These are phyloP conservation scores for Prietella phreatophila DNA, from an alignment of 2,113 vertebrate genomes.

Conservation along the genomic window DNA sequence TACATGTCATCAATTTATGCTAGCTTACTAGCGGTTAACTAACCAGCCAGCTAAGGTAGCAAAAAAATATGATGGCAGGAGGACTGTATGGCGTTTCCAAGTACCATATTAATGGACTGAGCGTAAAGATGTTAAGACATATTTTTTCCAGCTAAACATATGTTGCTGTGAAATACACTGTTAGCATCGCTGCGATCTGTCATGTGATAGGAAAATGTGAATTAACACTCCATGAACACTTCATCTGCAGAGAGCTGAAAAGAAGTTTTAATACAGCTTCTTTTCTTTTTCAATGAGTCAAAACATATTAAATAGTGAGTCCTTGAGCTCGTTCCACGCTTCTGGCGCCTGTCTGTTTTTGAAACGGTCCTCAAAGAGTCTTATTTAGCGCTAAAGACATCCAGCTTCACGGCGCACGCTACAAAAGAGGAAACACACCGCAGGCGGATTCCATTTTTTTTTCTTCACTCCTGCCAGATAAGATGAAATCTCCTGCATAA, in stretches of 20 bases:
- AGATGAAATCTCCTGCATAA: neutral
- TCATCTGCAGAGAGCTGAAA: neutral
- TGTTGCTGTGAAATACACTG: neutral
- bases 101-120: neutral
- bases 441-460: neutral
- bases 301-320: conserved; percentile 14
- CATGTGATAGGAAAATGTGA: neutral
- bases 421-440: conserved; percentile 12
- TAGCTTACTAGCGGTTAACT: neutral
- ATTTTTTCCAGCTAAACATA: neutral
- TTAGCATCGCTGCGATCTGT: neutral
- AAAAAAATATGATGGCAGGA: neutral
- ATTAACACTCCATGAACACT: neutral
- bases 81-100: neutral
- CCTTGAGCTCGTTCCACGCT: conserved; percentile 4
- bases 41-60: neutral
- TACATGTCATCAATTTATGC: neutral
- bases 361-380: neutral
- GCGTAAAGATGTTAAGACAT: neutral
- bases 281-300: neutral
- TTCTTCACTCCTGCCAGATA: neutral
- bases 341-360: conserved; percentile 5
- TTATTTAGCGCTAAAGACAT: conserved; percentile 19
- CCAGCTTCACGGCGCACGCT: neutral
- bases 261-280: neutral